These are phyloP conservation scores for Panulirus ornatus DNA, from an alignment of 1,140 invertebrate species.

Conservation along the genomic window DNA sequence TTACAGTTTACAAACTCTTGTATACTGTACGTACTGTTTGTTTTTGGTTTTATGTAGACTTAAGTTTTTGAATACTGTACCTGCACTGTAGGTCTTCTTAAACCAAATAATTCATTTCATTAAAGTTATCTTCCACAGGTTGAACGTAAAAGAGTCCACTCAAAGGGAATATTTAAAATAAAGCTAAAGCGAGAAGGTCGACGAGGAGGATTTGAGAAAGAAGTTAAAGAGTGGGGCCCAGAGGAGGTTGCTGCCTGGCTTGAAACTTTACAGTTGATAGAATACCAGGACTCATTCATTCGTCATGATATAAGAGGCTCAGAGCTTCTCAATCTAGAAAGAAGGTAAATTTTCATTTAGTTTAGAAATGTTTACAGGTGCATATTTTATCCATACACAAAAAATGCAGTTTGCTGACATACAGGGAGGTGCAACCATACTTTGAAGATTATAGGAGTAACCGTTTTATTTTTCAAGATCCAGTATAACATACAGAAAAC, in stretches of 20 bases:
- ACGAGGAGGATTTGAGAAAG: conserved; percentile 40
- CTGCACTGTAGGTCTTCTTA: too few species aligned
- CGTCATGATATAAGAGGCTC: conserved; percentile 94
- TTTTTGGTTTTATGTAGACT: too few species aligned
- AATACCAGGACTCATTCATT: conserved; percentile 89
- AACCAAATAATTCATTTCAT: background rate
- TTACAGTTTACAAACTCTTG: conserved; percentile 75
- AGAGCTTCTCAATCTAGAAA: conserved; percentile 91
- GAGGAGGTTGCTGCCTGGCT: conserved; percentile 87
- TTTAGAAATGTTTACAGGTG: too few species aligned
- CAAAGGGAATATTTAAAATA: conserved; percentile 71
- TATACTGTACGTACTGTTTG: too few species aligned
- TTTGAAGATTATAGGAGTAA: too few species aligned
- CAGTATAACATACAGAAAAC: too few species aligned
- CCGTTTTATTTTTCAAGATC: too few species aligned
- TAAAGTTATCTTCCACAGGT: conserved; percentile 9
- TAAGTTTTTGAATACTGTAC: too few species aligned
- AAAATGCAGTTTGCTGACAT: too few species aligned
- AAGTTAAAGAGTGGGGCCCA: conserved; percentile 79
- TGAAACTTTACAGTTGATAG: conserved; percentile 90
- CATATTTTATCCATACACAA: too few species aligned
- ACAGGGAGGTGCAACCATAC: too few species aligned
- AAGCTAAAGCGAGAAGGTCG: conserved; percentile 68
- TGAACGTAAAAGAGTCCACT: conserved; percentile 69
- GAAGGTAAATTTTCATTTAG: conserved; percentile 80